Evolutionary conservation across 2,888 invertebrate species (phyloP), one percentile per base, ranked within the genome.

Genomic region (Mythimna loreyi): DNA sequence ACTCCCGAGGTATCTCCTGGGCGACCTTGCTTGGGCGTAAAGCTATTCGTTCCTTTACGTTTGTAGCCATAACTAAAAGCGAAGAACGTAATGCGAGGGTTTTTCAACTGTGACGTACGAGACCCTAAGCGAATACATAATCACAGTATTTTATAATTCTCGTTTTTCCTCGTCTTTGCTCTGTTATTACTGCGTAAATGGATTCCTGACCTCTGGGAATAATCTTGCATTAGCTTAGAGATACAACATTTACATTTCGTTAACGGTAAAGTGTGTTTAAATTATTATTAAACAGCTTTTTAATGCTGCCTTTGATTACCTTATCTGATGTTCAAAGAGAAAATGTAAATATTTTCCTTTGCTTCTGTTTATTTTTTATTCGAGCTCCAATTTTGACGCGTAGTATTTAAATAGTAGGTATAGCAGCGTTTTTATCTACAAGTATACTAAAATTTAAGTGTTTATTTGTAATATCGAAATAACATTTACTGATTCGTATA

Each of bases 171-270:
- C 49, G 43, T 55, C 30, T 47, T 23, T 57, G 45, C 36, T 56
- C 49, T 65, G 72, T 72, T 75, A 60, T 66, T 72, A 72, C 57
- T 56, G 58, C 72, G 65, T 47, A 78, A 75, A 78, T 75, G 21
- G 58, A 73, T 62, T 62, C 33, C 40, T 56, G 74, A 62, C 75
- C 72, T 77, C 40, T 25, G 45, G 43, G 30, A 61, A 60, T 78
- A 67, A 78, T 73, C 43, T 67, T 28, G 67, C 49, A 56, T 77
- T 77, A 64, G 49, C 72, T 36, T 60, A 59, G 30, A 58, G 67
- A 57, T 43, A 61, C 45, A 59, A 55, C 19, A 66, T 75, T 61
- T 50, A 62, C 58, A 73, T 72, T 73, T 58, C 45, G 33, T 36
- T 28, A 49, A 33, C 56, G 43, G 28, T 30, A 53, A 57, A 53